Base-by-base conservation (phyloP, 2,888 invertebrate genomes). In the Chelonus formosanus region DNA sequence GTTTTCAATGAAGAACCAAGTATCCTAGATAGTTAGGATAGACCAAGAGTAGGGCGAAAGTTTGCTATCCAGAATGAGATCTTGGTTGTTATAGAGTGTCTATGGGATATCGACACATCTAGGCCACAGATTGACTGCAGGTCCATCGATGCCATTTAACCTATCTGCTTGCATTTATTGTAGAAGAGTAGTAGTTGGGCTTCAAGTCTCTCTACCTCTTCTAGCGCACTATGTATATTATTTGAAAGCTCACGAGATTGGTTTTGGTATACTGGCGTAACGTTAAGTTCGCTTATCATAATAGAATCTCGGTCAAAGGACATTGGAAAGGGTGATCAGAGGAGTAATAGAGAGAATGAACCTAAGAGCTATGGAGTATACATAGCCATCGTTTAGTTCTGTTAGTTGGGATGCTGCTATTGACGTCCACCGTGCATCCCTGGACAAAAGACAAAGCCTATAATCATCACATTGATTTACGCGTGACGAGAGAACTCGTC, bases 201-300 rank as follows among this genome's bases (percentile, higher is more conserved):
- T 32, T 34, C 7, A 10, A 57, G 45, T 45, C 32, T 43, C 40
- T 31, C 7, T 34, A 48, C 20, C 8, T 36, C n/a, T 52, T 36
- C n/a, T 20, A 40, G 10, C 40, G 8, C 52, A 59, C 45, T 59
- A 44, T 59, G 50, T 32, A 55, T 60, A 57, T 65, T 60, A 65
- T 65, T 60, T 65, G 54, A 60, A 65, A 65, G 60, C 43, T 34
- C 47, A 54, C 47, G 34, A 60, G 59, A 65, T 65, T 60, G 55
- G 65, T 34, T 65, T 61, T 20, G 44, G 47, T 50, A 35, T 54
- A 43, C 35, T 58, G 57, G 43, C 64, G 50, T 57, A 55, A 67
- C 63, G 65, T 70, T 65, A 65, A 69, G 67, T 67, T 59, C 53
- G 61, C 59, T 69, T 72, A 72, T 72, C 70, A 61, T 72, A 71